Conservation (phyloP, 2,888 invertebrate genomes). For the Lasioglossum morio region DNA sequence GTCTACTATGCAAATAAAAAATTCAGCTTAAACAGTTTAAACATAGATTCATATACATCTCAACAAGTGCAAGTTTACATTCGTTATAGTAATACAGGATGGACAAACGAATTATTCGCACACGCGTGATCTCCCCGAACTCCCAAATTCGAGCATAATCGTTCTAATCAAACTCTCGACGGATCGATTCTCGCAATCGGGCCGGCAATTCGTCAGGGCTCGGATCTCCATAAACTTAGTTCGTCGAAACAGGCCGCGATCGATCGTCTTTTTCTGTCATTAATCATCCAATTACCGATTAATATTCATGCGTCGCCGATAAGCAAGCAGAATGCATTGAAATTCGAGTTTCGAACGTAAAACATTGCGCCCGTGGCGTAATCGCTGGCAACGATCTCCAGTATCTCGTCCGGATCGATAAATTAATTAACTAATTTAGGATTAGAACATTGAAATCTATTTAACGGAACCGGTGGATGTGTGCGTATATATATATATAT, state of each 20-base stretch:
- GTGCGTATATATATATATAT: neutral
- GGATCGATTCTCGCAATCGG: neutral
- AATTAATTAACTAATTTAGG: slow-evolving; percentile 61
- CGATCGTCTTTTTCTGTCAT: slow-evolving; percentile 4
- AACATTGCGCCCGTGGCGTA: slow-evolving; percentile 22
- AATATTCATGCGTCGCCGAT: slow-evolving; percentile 34
- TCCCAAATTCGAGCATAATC: neutral
- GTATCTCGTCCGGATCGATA: slow-evolving; percentile 34
- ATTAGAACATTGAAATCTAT: slow-evolving; percentile 66
- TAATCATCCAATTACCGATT: slow-evolving; percentile 22
- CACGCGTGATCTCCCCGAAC: neutral
- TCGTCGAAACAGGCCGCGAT: neutral
- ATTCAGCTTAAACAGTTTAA: too few relatives aligned
- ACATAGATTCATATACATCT: too few relatives aligned
- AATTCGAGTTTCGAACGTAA: slow-evolving; percentile 37
- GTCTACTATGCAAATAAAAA: too few relatives aligned
- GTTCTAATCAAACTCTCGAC: neutral
- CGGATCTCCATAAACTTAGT: slow-evolving; percentile 3
- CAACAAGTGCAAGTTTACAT: neutral
- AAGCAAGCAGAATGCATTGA: slow-evolving; percentile 20
- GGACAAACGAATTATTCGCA: neutral
- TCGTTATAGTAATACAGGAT: neutral
- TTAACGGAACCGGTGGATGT: slow-evolving; percentile 54
- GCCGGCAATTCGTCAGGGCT: neutral
- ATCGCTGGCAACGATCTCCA: slow-evolving; percentile 30